Base-by-base conservation (phyloP, 2,113 vertebrate genomes). In the Labrus mixtus region DNA sequence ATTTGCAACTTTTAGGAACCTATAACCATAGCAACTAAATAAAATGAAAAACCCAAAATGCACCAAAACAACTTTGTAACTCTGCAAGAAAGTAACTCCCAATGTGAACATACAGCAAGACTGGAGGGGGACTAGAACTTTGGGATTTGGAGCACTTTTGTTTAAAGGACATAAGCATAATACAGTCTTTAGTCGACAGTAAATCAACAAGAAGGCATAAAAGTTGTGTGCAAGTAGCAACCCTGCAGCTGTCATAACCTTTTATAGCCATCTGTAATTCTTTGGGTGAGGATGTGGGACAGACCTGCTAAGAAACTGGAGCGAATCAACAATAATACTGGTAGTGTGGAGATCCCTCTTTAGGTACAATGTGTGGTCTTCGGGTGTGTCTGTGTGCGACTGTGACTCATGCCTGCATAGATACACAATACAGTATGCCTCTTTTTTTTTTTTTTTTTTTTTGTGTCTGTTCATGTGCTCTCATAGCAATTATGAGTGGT, bases 351-450 rank as follows among this genome's bases (percentile, higher is more conserved):
- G 59, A 73, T 61, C 68, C 46, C 29, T 46, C 72, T 76, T 25
- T 73, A 54, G 66, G 16, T 64, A 54, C 57, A 77, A 66, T 73
- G 84, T 80, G 78, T 73, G 73, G 80, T 56, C 76, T 60, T 43
- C 17, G 58, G 82, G 66, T 73, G 80, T 86, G 78, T 72, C 82
- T 63, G 50, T 78, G 77, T 73, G 80, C 79, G 75, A 64, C 82
- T 63, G 48, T 78, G 77, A 83, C 67, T 79, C 53, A 78, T 76
- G 11, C 17, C 19, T n/a, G 17, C 48, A 17, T n/a, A 62, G 62
- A 73, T 41, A 41, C 15, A 79, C 62, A 76, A 51, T 50, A 63
- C 33, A 68, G 68, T 65, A 48, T 36, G 46, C 36, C 76, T 33
- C 33, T 71, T 76, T 73, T 3, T 58, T 64, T n/a, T 53, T 64